Conservation (phyloP, 1,140 invertebrate genomes). For the Bombus cullumanus region DNA sequence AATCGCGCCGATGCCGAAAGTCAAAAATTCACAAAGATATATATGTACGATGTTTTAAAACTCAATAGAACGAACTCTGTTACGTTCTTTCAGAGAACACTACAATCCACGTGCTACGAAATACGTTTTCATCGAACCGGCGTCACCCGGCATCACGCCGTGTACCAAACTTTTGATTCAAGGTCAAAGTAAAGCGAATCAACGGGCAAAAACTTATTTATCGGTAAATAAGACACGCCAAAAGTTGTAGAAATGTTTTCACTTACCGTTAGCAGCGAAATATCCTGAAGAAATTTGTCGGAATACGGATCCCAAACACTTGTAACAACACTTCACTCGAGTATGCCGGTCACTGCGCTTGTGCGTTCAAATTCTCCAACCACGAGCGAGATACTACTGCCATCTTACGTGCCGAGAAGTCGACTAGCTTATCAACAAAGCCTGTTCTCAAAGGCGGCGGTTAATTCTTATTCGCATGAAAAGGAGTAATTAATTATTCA, state of each 20-base stretch:
- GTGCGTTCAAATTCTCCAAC: slow-evolving; percentile 49
- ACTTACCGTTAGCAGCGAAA: slow-evolving; percentile 51
- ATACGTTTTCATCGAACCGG: slow-evolving; percentile 50
- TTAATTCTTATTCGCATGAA: slow-evolving; percentile 2
- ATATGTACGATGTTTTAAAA: not conserved
- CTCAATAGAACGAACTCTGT: not conserved
- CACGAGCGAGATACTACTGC: slow-evolving; percentile 25
- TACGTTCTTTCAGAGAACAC: not conserved
- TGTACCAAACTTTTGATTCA: slow-evolving; percentile 8
- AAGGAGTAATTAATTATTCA: not conserved
- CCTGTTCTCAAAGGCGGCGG: slow-evolving; percentile 23
- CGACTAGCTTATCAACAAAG: slow-evolving; percentile 1
- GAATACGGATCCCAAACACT: slow-evolving; percentile 52
- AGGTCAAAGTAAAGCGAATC: slow-evolving; percentile 18
- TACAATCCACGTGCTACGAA: slow-evolving; percentile 39
- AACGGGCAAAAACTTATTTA: not conserved
- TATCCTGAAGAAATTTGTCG: slow-evolving; percentile 53
- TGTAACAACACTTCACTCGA: slow-evolving; percentile 65
- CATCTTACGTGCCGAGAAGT: slow-evolving; percentile 7
- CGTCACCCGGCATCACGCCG: slow-evolving; percentile 47
- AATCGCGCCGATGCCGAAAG: too few relatives aligned
- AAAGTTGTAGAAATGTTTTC: not conserved
- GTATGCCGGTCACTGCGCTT: slow-evolving; percentile 65
- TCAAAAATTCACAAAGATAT: not conserved
- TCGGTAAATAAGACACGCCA: not conserved